Evolutionary conservation across 1,140 invertebrate species (phyloP).

Genomic region (Aricia agestis): DNA sequence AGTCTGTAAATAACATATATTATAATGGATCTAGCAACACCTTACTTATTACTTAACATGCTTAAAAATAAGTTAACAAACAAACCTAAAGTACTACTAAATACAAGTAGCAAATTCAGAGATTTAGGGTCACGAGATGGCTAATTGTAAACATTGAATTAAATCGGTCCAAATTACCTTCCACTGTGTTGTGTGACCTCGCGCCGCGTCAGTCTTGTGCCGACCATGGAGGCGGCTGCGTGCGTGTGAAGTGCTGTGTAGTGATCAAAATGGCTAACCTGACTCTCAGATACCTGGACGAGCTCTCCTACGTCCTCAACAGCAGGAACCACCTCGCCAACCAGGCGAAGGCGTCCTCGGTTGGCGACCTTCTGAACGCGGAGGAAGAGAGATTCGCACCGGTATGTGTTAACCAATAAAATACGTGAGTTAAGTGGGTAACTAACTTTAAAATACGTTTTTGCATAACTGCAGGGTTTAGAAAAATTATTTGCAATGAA

Average conservation of each 20-base stretch:
- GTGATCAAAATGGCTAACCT: conserved; percentile 63
- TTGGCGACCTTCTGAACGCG: conserved; percentile 65
- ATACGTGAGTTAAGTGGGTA: not conserved
- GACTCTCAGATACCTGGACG: conserved; percentile 70
- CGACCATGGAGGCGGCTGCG: conserved; percentile 39
- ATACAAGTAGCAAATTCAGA: too few relatives aligned
- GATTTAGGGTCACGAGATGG: too few relatives aligned
- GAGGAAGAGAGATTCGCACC: conserved; percentile 60
- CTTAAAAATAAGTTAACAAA: too few relatives aligned
- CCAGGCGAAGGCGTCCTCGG: conserved; percentile 64
- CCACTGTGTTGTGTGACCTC: conserved; percentile 45
- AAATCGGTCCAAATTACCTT: not conserved
- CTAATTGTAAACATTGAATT: too few relatives aligned
- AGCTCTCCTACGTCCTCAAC: conserved; percentile 68
- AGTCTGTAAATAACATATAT: too few relatives aligned
- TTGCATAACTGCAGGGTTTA: too few relatives aligned
- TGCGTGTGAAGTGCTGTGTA: conserved; percentile 45
- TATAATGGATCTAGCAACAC: too few relatives aligned
- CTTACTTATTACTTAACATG: too few relatives aligned
- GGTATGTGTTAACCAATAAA: conserved; percentile 39
- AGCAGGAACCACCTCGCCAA: conserved; percentile 54
- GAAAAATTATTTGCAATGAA: too few relatives aligned
- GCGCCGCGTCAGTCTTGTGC: conserved; percentile 39
- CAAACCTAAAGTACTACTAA: too few relatives aligned
- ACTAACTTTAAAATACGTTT: too few relatives aligned